A percentile compares a stretch with the other conserved stretches of the same genome.
Conservation (phyloP, 2,888 invertebrate species). For the Antitype chi region DNA sequence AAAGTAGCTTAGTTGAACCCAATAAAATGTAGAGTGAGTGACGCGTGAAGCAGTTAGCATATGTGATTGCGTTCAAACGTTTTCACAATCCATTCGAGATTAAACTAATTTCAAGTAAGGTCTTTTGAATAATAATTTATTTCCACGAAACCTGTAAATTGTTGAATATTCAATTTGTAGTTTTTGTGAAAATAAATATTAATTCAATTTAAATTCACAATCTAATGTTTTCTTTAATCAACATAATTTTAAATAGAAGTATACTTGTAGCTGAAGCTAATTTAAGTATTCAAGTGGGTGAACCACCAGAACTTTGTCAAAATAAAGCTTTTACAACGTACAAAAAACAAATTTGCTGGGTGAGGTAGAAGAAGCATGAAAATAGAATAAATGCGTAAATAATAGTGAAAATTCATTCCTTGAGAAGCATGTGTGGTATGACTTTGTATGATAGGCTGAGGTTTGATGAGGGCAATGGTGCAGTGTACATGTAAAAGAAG, state of each 20-base stretch:
- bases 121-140: background rate
- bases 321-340: background rate
- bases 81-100: background rate
- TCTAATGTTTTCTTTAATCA: no score
- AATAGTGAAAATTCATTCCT: no score
- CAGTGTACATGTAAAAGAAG: no score
- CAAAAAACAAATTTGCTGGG: constrained; percentile 22
- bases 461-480: no score
- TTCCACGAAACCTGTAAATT: background rate
- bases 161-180: background rate
- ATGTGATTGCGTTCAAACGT: background rate
- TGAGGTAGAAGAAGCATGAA: no score
- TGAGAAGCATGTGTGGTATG: no score
- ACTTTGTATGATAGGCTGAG: no score
- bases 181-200: background rate
- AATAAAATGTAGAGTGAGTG: background rate
- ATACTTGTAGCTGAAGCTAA: background rate
- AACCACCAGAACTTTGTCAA: background rate
- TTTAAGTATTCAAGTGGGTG: background rate
- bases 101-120: background rate
- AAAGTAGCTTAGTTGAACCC: background rate
- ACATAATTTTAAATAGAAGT: background rate
- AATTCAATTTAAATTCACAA: no score
- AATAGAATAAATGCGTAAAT: no score
- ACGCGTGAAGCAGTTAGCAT: background rate